These are phyloP conservation scores for Ormia ochracea DNA, from an alignment of 2,888 invertebrate genomes.

Conservation along the genomic window DNA sequence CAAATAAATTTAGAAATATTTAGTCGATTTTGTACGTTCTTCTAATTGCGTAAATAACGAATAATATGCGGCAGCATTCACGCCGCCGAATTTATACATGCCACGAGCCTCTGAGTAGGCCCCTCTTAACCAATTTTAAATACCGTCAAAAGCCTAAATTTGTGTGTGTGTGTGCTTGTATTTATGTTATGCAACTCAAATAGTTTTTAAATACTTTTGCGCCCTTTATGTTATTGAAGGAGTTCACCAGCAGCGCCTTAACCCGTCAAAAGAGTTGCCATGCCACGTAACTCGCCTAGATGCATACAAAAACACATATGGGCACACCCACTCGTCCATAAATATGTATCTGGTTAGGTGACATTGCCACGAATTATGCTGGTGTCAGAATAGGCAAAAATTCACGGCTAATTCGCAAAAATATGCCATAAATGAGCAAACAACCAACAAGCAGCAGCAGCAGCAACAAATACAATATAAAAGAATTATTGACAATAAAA, in stretches of 20 bases:
- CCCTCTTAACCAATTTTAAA: no score
- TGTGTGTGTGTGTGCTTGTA: no score
- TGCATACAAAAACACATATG: no score
- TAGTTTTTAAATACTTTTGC: not conserved
- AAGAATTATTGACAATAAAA: not conserved
- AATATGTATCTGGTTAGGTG: constrained; percentile 9
- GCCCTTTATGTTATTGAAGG: not conserved
- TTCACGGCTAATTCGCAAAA: constrained; percentile 49
- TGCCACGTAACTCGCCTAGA: constrained; percentile 2
- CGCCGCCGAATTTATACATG: no score
- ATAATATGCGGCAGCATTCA: no score
- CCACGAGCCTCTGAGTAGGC: no score
- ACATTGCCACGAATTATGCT: constrained; percentile 54
- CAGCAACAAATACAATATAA: not conserved
- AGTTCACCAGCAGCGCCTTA: not conserved
- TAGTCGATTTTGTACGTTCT: no score
- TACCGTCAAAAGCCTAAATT: no score
- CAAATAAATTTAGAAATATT: no score
- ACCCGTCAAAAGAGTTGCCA: constrained; percentile 1
- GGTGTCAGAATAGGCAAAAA: constrained; percentile 57
- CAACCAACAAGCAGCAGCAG: not conserved
- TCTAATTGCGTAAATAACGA: no score
- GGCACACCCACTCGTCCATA: no score
- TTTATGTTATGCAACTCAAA: not conserved
- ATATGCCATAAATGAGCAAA: constrained; percentile 44